Evolutionary conservation across 2,113 vertebrate genomes (phyloP), one percentile per base, ranked within the genome.

Genomic region (Anoura caudifer): DNA sequence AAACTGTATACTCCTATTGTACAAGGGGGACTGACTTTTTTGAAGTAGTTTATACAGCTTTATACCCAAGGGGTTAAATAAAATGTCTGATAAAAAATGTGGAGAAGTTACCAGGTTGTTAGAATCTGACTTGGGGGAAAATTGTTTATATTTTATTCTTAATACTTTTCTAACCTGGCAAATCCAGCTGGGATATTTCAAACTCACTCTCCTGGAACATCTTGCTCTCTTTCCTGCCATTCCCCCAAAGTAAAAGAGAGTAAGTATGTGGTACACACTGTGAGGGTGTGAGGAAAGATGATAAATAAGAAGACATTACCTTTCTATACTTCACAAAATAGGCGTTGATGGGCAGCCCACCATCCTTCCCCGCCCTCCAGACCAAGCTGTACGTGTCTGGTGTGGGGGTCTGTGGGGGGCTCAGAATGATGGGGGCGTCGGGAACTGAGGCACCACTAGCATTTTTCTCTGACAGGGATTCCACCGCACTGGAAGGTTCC

Each of bases 291-390:
- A 69, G 36, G 59, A 87, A 80, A 36, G 45, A 3, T 6, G 41
- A 22, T 7, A 38, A 63, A 31, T 0, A 17, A 56, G 10, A 63
- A 82, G 56, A 73, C 12, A 59, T 98, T 98, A 99, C 99, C 99
- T 99, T 99, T 54, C 99, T 99, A 93, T 99, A 99, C 93, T 99
- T 99, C 85, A 99, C 99, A 61, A 99, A 99, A 85, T 99, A 99
- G 82, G 99, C 99, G 0, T 99, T 99, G 97, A 99, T 99, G 45
- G 99, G 99, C 50, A 97, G 98, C 3, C 99, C 99, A 2, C 99
- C 99, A 0, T 99, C 99, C 0, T 98, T 98, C 2, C 99, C 99
- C 0, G 99, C 95, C n/a, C 99, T 98, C 99, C 99, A 99, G 95
- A 99, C 98, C 97, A 99, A 98, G 95, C 98, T 98, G 96, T 99